Evolutionary conservation across 1,140 invertebrate species (phyloP).

Genomic region (Leucophenga varia): DNA sequence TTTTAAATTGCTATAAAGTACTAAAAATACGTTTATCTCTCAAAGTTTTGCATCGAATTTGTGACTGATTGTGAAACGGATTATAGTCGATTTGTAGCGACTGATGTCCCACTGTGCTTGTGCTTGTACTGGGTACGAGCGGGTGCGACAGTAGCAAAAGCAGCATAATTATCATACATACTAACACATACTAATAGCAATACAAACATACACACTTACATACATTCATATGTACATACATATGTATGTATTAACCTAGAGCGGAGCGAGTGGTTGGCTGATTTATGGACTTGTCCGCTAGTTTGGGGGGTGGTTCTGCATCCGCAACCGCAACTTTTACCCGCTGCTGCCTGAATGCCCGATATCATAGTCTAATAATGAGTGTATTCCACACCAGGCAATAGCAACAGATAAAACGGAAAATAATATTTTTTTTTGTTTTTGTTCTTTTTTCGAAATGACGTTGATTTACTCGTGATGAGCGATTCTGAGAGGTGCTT

Average conservation of each 20-base stretch:
- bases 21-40: conserved; percentile 54
- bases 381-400: no score
- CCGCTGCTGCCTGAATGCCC: conserved; percentile 9
- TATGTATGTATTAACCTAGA: not conserved
- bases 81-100: conserved; percentile 53
- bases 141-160: conserved; percentile 1
- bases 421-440: no score
- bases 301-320: conserved; percentile 25
- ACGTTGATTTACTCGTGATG: no score
- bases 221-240: not conserved
- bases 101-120: conserved; percentile 35
- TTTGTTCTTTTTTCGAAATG: no score
- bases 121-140: not conserved
- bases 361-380: no score
- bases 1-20: conserved; percentile 50
- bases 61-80: conserved; percentile 51
- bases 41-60: conserved; percentile 51
- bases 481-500: no score
- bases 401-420: no score
- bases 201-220: not conserved
- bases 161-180: conserved; percentile 9
- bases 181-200: conserved; percentile 1
- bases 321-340: conserved; percentile 13
- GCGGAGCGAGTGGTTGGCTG: not conserved
- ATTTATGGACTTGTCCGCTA: no score